These are phyloP conservation scores for Lepidocolaptes lacrymiger DNA, from an alignment of 2,797 vertebrate species.

Conservation along the genomic window DNA sequence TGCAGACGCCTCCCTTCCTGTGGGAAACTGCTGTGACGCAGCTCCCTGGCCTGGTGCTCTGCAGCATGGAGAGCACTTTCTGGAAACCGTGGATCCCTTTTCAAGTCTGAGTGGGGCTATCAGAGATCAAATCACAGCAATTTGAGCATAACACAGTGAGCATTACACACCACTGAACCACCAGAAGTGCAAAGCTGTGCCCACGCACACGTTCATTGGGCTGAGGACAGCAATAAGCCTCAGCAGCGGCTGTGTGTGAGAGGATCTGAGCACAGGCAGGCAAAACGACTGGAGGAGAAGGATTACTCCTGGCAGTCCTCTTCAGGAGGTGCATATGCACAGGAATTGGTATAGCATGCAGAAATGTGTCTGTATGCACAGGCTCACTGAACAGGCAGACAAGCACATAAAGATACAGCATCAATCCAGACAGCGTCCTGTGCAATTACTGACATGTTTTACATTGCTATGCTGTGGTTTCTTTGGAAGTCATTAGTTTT, in stretches of 20 bases:
- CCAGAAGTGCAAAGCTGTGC: background rate
- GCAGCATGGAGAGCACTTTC: background rate
- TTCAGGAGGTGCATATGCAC: background rate
- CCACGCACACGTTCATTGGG: rapidly evolving
- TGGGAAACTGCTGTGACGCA: slow-evolving; percentile 11
- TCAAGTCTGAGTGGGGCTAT: background rate
- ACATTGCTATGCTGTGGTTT: background rate
- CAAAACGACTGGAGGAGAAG: background rate
- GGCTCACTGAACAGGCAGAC: background rate
- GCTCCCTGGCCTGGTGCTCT: background rate
- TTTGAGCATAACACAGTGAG: background rate
- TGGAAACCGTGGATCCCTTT: background rate
- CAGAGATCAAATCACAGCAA: slow-evolving; percentile 18
- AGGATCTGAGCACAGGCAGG: background rate
- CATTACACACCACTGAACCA: background rate
- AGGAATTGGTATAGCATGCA: background rate
- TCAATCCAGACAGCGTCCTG: background rate
- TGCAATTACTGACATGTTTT: background rate
- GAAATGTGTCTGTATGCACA: background rate
- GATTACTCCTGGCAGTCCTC: background rate
- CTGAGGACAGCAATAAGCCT: background rate
- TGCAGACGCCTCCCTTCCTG: slow-evolving; percentile 37
- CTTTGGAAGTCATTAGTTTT: background rate
- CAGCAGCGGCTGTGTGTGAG: rapidly evolving
- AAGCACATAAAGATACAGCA: background rate